Evolutionary conservation across 1,140 invertebrate species (phyloP), one percentile per base, ranked within the genome.

Genomic region (Ips nitidus): DNA sequence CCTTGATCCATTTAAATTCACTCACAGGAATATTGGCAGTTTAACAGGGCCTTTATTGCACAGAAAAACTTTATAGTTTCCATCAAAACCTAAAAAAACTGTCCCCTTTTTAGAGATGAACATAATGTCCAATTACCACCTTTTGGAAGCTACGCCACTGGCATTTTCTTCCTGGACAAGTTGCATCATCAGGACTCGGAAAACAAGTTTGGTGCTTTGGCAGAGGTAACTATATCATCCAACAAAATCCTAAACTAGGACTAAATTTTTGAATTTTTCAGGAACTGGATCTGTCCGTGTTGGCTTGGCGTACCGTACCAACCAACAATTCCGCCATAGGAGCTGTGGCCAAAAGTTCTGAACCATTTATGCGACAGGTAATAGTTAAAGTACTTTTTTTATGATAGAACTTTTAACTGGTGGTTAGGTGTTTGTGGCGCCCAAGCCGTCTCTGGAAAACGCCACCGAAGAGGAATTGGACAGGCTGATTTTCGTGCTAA

Each of bases 291-390:
- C 83, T 99, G 52, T 85, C 89, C 79, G 88, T 98, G 22, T 78
- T 98, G 50, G 91, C 90, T 77, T 98, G 97, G 96, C 88, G 97
- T 71, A 92, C 91, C 38, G 93, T 98, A 41, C 94, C 95, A 41
- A 93, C 91, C 4, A 90, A 97, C 81, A 91, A 89, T 77, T 82
- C 88, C 40, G 86, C 86, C 56, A 94, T 99, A 76, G 97, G 97
- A 66, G 86, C 88, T 72, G 94, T 98, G 74, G 97, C 97, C 42
- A 87, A 88, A 76, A 93, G 93, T 80, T 93, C 91, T 74, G 98
- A 99, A 83, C 98, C 98, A 6, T 89, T 94, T 76, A 97, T 98
- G 85, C 87, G 94, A 75, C 97, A 99, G 86, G 79, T 79, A 75
- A 68, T 56, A 56, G 38, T 56, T 22, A 22, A 22, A 22, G 22